phyloP scores from a whole-genome alignment of 2,113 vertebrate genomes.

The Syngnathus scovelli region DNA sequence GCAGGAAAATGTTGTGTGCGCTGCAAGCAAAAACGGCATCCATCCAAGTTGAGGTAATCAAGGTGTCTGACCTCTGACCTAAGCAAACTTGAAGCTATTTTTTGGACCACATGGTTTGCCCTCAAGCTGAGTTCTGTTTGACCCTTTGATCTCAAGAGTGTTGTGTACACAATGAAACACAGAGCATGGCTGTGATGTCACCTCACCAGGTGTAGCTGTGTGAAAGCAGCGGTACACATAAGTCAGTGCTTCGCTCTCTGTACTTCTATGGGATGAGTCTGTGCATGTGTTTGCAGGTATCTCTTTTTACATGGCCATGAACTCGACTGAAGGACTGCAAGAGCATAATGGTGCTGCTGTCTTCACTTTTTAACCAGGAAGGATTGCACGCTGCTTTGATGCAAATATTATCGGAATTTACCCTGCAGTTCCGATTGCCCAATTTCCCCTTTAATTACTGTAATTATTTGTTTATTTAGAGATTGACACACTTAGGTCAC shows the following conservation, averaged over 20 bases:
- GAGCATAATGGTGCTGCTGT: neutral
- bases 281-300: neutral
- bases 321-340: constrained; percentile 1
- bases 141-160: constrained; percentile 27
- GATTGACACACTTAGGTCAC: too few relatives aligned
- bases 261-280: neutral
- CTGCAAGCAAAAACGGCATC: neutral
- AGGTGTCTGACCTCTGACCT: constrained; percentile 30
- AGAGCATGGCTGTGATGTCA: constrained; percentile 30
- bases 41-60: constrained; percentile 28
- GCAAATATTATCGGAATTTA: too few relatives aligned
- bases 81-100: constrained; percentile 25
- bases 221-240: constrained; percentile 21
- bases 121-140: constrained; percentile 24
- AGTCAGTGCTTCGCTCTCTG: constrained; percentile 12
- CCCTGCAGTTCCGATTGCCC: too few relatives aligned
- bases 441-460: too few relatives aligned
- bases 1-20: constrained; percentile 36
- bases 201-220: constrained; percentile 15
- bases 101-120: constrained; percentile 12
- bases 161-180: constrained; percentile 13
- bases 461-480: too few relatives aligned
- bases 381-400: neutral
- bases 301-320: constrained; percentile 12
- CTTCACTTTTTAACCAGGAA: neutral